Evolutionary conservation across 2,113 vertebrate genomes (phyloP).

Genomic region (Melanostigma gelatinosum): DNA sequence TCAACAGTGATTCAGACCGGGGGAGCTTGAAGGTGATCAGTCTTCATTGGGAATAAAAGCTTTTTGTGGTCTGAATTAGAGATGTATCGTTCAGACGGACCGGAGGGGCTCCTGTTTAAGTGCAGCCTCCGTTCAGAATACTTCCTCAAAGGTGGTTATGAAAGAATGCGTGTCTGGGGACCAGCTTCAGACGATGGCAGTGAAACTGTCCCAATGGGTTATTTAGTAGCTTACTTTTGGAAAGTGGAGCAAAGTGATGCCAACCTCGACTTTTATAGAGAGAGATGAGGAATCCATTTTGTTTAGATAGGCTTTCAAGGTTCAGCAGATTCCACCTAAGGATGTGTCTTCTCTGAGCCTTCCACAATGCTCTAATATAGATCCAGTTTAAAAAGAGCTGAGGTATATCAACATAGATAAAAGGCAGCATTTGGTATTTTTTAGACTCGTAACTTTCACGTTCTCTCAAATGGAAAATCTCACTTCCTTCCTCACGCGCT

Average conservation of each 20-base stretch:
- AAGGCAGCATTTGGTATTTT: neutral
- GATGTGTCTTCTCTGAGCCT: conserved; percentile 12
- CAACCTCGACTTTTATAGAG: conserved; percentile 37
- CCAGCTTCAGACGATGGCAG: conserved; percentile 22
- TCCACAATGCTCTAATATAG: neutral
- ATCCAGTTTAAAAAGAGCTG: neutral
- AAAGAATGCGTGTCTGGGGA: conserved; percentile 20
- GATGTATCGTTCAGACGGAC: neutral
- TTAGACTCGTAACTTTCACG: conserved; percentile 7
- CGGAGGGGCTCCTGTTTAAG: neutral
- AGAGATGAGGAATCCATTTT: conserved; percentile 52
- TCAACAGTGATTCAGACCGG: neutral
- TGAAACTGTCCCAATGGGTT: conserved; percentile 58
- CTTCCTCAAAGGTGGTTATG: conserved; percentile 30
- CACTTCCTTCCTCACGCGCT: conserved; percentile 30
- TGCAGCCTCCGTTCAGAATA: neutral
- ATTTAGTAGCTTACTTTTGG: conserved; percentile 70
- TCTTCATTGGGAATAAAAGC: neutral
- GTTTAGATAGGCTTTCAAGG: conserved; percentile 32
- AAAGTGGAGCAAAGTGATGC: conserved; percentile 58
- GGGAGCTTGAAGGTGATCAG: neutral
- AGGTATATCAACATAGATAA: neutral
- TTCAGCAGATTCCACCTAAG: conserved; percentile 48
- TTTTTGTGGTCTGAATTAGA: neutral
- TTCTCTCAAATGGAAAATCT: conserved; percentile 31